phyloP scores from a whole-genome alignment of 2,888 invertebrate genomes.

The Acronicta aceris region DNA sequence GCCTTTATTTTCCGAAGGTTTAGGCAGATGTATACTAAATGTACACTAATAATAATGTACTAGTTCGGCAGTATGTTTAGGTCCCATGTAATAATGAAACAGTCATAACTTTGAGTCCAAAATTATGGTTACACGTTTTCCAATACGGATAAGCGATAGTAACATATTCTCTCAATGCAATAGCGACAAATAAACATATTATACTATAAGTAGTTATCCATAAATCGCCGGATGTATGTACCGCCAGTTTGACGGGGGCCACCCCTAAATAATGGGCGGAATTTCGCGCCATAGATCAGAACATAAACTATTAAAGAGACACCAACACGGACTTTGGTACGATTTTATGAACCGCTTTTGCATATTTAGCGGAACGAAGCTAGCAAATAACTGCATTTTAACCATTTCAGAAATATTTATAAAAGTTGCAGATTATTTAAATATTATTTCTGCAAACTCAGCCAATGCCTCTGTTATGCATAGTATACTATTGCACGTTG shows the following conservation, averaged over 20 bases:
- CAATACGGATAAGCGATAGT: slow-evolving; percentile 7
- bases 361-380: slow-evolving; percentile 59
- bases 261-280: slow-evolving; percentile 79
- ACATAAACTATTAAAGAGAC: slow-evolving; percentile 78
- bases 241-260: slow-evolving; percentile 72
- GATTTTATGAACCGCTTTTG: slow-evolving; percentile 75
- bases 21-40: no score
- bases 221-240: slow-evolving; percentile 72
- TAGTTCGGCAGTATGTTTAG: no score
- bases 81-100: no score
- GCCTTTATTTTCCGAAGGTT: no score
- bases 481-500: no score
- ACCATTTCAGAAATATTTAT: slow-evolving; percentile 8
- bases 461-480: no score
- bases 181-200: slow-evolving; percentile 35
- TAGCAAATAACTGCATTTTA: slow-evolving; percentile 38
- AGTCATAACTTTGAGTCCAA: no score
- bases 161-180: slow-evolving; percentile 19
- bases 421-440: not conserved
- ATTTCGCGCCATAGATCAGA: slow-evolving; percentile 76
- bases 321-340: slow-evolving; percentile 65
- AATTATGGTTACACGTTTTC: slow-evolving; percentile 3
- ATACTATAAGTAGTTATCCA: slow-evolving; percentile 63
- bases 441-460: not conserved
- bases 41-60: no score